Evolutionary conservation across 2,888 invertebrate species (phyloP).

Genomic region (Sinotaia quadrata): DNA sequence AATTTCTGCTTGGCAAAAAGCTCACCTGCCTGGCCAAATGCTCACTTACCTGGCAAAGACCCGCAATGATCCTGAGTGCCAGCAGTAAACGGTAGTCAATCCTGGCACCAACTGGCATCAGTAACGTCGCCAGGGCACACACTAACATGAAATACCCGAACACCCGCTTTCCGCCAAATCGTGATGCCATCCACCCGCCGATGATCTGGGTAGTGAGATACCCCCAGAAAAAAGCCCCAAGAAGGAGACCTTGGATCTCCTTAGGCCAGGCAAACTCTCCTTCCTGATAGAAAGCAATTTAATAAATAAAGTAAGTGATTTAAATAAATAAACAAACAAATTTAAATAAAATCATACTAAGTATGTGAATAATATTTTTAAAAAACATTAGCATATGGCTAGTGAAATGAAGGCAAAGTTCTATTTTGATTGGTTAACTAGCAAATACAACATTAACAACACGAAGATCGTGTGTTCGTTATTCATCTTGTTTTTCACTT

Average conservation of each 20-base stretch:
- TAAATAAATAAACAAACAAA: too few species aligned
- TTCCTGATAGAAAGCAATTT: conserved; percentile 23
- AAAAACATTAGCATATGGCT: too few species aligned
- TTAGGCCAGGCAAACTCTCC: conserved; percentile 58
- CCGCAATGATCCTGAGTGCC: conserved; percentile 82
- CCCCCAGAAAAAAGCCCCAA: conserved; percentile 67
- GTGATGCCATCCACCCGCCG: conserved; percentile 78
- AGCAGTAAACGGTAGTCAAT: conserved; percentile 81
- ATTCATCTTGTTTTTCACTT: too few species aligned
- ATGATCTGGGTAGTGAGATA: conserved; percentile 63
- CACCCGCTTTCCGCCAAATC: conserved; percentile 87
- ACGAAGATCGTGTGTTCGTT: too few species aligned
- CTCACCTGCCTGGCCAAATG: too few species aligned
- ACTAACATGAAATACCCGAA: conserved; percentile 85
- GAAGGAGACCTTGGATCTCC: conserved; percentile 56
- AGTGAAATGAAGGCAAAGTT: too few species aligned
- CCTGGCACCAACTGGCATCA: conserved; percentile 84
- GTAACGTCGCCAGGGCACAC: conserved; percentile 85
- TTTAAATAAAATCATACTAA: too few species aligned
- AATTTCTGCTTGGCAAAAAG: too few species aligned
- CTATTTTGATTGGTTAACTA: too few species aligned
- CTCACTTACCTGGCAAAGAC: conserved; percentile 82
- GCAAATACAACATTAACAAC: too few species aligned
- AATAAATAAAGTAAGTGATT: background rate
- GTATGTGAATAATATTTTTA: too few species aligned